A percentile compares a stretch with the other conserved stretches of the same genome.
phyloP scores from a whole-genome alignment of 2,113 vertebrate genomes.

The Spea bombifrons region DNA sequence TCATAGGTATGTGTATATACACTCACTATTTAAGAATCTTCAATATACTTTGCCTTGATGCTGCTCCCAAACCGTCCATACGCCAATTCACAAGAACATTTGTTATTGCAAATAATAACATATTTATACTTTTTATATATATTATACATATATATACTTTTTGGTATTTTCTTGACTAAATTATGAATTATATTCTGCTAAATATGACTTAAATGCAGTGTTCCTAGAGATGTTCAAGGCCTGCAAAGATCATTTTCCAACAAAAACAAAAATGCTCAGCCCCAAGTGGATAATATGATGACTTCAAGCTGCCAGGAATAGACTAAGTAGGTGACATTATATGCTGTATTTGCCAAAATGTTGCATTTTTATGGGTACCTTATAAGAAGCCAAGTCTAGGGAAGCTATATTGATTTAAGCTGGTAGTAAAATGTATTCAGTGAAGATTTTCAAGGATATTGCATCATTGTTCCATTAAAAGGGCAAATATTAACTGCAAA shows the following conservation, averaged over 20 bases:
- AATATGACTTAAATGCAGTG: too few species aligned
- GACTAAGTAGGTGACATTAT: not conserved
- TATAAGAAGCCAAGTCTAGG: not conserved
- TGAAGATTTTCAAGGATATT: not conserved
- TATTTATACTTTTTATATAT: too few species aligned
- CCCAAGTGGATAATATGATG: not conserved
- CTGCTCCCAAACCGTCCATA: too few species aligned
- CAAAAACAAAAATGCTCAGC: not conserved
- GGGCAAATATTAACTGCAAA: not conserved
- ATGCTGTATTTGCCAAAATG: not conserved
- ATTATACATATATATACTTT: too few species aligned
- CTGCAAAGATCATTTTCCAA: not conserved
- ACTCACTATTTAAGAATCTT: too few species aligned
- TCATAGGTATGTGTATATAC: too few species aligned
- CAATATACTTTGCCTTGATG: too few species aligned
- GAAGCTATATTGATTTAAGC: not conserved
- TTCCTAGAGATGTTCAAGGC: too few species aligned
- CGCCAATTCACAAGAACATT: too few species aligned
- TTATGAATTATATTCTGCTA: too few species aligned
- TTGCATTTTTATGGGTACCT: not conserved
- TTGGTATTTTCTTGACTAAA: too few species aligned
- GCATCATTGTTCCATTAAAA: not conserved
- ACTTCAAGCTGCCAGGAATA: not conserved
- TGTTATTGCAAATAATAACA: too few species aligned
- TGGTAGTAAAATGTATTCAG: not conserved